These are phyloP conservation scores for Protosalanx chinensis DNA, from an alignment of 2,797 vertebrate genomes.

Conservation along the genomic window DNA sequence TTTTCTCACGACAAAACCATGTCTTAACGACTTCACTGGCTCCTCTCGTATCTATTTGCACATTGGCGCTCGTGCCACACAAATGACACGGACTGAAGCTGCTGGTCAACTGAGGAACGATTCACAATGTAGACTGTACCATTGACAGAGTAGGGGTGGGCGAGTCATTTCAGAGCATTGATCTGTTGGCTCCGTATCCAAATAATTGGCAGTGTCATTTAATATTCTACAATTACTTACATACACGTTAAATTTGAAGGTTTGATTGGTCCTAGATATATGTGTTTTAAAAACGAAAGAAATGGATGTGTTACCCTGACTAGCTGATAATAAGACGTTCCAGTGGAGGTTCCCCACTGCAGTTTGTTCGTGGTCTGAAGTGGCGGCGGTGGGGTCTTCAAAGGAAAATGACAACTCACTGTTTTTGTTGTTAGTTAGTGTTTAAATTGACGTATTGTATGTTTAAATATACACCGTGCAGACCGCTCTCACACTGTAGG, in stretches of 20 bases:
- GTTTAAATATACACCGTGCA: background rate
- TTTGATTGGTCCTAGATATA: background rate
- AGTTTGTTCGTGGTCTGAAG: conserved; percentile 49
- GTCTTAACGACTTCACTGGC: conserved; percentile 36
- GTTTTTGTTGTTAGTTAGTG: conserved; percentile 26
- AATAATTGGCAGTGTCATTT: background rate
- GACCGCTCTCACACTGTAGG: too few species aligned
- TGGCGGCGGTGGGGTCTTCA: conserved; percentile 42
- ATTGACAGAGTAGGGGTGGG: conserved; percentile 40
- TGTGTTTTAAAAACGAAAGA: background rate
- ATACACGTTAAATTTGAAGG: background rate
- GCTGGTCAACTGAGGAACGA: conserved; percentile 45
- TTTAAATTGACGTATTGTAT: background rate
- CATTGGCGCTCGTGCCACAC: conserved; percentile 11
- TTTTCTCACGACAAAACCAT: conserved; percentile 37
- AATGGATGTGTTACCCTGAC: conserved; percentile 4
- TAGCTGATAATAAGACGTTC: conserved; percentile 8
- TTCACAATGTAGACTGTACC: conserved; percentile 70
- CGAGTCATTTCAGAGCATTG: background rate
- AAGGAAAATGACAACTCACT: conserved; percentile 41
- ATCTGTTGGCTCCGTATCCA: background rate
- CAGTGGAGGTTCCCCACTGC: conserved; percentile 57
- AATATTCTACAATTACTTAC: background rate
- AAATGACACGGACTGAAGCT: conserved; percentile 25
- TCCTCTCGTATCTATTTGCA: conserved; percentile 43